These are phyloP conservation scores for Drosophila affinis DNA, from an alignment of 2,888 invertebrate genomes.

Conservation along the genomic window DNA sequence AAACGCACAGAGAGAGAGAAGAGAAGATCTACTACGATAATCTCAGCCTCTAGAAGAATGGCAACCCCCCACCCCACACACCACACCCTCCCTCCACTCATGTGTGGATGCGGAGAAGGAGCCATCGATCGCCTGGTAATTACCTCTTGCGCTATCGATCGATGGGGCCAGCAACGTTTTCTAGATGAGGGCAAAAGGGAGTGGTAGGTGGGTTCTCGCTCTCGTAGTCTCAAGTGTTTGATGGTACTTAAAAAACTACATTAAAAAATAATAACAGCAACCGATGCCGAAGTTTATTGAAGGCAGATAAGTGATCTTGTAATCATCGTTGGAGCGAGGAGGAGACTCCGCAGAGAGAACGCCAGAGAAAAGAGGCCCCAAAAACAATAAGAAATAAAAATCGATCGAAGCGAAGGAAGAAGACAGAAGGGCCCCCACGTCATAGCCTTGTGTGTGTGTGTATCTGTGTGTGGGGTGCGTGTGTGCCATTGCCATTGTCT, in stretches of 20 bases:
- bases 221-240: conserved; percentile 78
- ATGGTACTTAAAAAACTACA: conserved; percentile 77
- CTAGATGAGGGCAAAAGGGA: conserved; percentile 47
- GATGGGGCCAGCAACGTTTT: conserved; percentile 53
- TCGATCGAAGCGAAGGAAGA: conserved; percentile 51
- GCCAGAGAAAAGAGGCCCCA: conserved; percentile 7
- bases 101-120: conserved; percentile 24
- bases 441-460: background rate
- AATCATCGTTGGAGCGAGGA: conserved; percentile 56
- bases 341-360: background rate
- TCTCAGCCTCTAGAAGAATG: conserved; percentile 28
- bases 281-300: conserved; percentile 69
- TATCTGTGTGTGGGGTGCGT: conserved; percentile 24
- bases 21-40: conserved; percentile 26
- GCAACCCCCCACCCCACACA: background rate
- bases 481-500: conserved; percentile 17
- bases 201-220: conserved; percentile 53
- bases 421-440: conserved; percentile 36
- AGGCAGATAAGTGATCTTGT: conserved; percentile 77
- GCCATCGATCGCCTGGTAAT: conserved; percentile 45
- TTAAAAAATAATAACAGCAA: conserved; percentile 75
- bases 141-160: conserved; percentile 43
- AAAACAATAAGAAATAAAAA: conserved; percentile 72
- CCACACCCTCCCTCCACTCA: background rate
- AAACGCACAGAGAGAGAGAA: background rate